Evolutionary conservation across 2,797 vertebrate genomes (phyloP).

Genomic region (Petrocephalus sullivani): DNA sequence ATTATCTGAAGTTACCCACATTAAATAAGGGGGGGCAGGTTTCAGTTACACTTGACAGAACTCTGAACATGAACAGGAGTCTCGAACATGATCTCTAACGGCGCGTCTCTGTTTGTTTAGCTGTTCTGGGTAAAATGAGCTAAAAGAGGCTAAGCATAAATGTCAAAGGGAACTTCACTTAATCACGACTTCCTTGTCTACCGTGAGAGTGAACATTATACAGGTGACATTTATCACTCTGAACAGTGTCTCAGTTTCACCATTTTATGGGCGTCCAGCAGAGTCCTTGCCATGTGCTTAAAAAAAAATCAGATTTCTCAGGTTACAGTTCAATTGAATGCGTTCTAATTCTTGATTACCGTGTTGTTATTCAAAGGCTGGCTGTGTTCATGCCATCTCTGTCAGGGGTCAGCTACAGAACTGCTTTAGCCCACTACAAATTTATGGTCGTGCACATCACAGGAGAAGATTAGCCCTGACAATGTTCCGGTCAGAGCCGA

Average conservation of each 20-base stretch:
- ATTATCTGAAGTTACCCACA: slow-evolving; percentile 38
- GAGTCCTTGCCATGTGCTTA: slow-evolving; percentile 17
- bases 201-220: slow-evolving; percentile 13
- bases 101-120: slow-evolving; percentile 43
- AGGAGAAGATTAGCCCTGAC: slow-evolving; percentile 18
- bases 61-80: slow-evolving; percentile 32
- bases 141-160: slow-evolving; percentile 35
- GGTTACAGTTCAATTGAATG: slow-evolving; percentile 33
- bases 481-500: slow-evolving; percentile 21
- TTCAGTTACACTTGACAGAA: slow-evolving; percentile 36
- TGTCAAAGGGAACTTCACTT: slow-evolving; percentile 33
- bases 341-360: slow-evolving; percentile 25
- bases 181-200: slow-evolving; percentile 19
- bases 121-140: slow-evolving; percentile 30
- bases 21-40: slow-evolving; percentile 29
- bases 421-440: slow-evolving; percentile 20
- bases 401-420: slow-evolving; percentile 21
- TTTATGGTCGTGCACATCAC: slow-evolving; percentile 28
- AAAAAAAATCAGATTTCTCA: slow-evolving; percentile 24
- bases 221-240: slow-evolving; percentile 30
- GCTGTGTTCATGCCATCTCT: slow-evolving; percentile 24
- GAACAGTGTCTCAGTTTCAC: slow-evolving; percentile 25
- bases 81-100: slow-evolving; percentile 34
- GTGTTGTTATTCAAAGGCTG: slow-evolving; percentile 26
- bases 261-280: slow-evolving; percentile 13